These are phyloP conservation scores for Otolemur crassicaudatus DNA, from an alignment of 2,797 vertebrate species.

Conservation along the genomic window DNA sequence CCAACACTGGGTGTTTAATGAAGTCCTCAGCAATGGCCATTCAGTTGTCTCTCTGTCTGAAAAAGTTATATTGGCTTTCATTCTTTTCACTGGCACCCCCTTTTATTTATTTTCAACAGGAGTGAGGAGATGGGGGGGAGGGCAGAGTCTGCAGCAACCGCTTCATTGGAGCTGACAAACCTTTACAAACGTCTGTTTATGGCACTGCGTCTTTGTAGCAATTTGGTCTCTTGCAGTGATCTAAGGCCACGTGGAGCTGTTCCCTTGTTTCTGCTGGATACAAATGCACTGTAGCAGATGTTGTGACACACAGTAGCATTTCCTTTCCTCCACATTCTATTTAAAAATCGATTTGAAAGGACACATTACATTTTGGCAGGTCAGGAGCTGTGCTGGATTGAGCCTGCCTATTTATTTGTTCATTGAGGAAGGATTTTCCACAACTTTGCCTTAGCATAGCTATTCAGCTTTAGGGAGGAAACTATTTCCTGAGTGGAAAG, in stretches of 20 bases:
- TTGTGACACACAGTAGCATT: conserved; percentile 38
- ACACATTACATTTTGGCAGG: conserved; percentile 35
- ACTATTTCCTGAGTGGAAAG: conserved; percentile 23
- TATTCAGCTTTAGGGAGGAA: neutral
- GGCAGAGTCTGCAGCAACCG: conserved; percentile 71
- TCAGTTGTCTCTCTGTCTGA: conserved; percentile 87
- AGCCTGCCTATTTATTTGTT: neutral
- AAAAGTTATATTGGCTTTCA: conserved; percentile 87
- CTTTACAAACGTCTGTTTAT: conserved; percentile 77
- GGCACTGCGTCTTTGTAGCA: conserved; percentile 75
- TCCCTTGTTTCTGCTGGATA: conserved; percentile 71
- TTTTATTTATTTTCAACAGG: conserved; percentile 61
- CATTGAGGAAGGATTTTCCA: neutral
- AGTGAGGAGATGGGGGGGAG: conserved; percentile 80
- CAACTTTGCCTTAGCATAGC: neutral
- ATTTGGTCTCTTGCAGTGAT: conserved; percentile 75
- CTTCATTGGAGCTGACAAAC: conserved; percentile 75
- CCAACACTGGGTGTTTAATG: conserved; percentile 81
- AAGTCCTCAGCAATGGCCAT: conserved; percentile 88
- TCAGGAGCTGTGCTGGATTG: neutral
- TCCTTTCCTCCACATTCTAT: conserved; percentile 60
- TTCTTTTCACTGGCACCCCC: conserved; percentile 79
- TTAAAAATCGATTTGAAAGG: conserved; percentile 71
- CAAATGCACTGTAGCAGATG: conserved; percentile 76
- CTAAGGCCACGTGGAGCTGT: conserved; percentile 73